Conservation (phyloP, 1,140 invertebrate species). For the Amyelois transitella region DNA sequence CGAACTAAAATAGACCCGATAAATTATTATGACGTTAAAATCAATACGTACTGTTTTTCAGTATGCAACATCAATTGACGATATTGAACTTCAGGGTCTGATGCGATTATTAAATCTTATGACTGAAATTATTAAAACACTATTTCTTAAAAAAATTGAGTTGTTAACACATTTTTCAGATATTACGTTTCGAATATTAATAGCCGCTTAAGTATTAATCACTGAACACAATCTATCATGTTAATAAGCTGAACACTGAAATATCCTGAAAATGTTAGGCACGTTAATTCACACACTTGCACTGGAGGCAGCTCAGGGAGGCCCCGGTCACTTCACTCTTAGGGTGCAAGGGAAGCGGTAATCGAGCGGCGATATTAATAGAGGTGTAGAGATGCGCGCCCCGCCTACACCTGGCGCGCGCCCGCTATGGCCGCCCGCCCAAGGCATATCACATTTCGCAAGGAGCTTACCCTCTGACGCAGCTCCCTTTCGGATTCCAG, state of each 20-base stretch:
- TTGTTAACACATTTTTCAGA: neutral
- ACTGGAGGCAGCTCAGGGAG: neutral
- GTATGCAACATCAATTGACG: slow-evolving; percentile 9
- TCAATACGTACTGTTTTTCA: slow-evolving; percentile 4
- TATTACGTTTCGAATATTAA: too few relatives aligned
- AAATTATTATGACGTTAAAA: neutral
- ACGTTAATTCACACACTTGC: slow-evolving; percentile 1
- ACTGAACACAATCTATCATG: neutral
- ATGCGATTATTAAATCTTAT: neutral
- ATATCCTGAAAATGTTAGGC: slow-evolving; percentile 3
- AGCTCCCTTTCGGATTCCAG: slow-evolving; percentile 97
- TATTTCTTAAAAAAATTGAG: neutral
- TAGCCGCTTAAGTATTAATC: too few relatives aligned
- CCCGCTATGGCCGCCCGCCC: slow-evolving; percentile 54
- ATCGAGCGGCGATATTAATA: slow-evolving; percentile 60
- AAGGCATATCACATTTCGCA: slow-evolving; percentile 65
- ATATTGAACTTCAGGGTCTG: slow-evolving; percentile 16
- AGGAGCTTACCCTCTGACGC: slow-evolving; percentile 91
- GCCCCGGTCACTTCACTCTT: slow-evolving; percentile 9
- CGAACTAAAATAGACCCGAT: slow-evolving; percentile 38
- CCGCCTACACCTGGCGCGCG: slow-evolving; percentile 57
- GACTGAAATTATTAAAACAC: neutral
- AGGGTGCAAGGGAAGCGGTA: slow-evolving; percentile 31
- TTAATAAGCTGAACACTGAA: neutral
- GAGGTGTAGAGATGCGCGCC: slow-evolving; percentile 42